A percentile compares a stretch with the other conserved stretches of the same genome.
Conservation (phyloP, 1,140 invertebrate genomes). For the Trichogramma pretiosum region DNA sequence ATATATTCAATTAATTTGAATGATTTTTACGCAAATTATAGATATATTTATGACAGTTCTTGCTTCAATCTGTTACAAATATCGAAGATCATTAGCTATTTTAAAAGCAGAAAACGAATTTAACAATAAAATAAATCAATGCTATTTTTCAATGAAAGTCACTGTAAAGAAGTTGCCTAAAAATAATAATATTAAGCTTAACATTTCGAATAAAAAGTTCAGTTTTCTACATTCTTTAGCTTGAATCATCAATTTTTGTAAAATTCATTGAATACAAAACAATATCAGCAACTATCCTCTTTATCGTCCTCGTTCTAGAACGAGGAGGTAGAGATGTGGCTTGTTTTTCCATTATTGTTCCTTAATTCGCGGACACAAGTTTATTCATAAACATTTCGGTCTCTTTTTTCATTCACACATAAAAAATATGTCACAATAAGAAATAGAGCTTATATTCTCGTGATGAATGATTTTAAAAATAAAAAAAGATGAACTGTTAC, state of each 20-base stretch:
- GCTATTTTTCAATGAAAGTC: background rate
- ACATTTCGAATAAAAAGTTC: background rate
- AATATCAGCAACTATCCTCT: conserved; percentile 28
- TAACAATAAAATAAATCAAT: background rate
- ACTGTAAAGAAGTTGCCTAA: background rate
- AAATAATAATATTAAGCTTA: background rate
- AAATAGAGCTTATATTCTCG: background rate
- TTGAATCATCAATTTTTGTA: conserved; percentile 17
- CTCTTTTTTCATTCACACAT: background rate
- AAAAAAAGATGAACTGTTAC: background rate
- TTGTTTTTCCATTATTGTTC: conserved; percentile 20
- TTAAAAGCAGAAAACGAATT: conserved; percentile 14
- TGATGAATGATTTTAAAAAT: background rate
- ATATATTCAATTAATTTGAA: conserved; percentile 4
- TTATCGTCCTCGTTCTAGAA: conserved; percentile 30
- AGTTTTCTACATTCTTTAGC: conserved; percentile 14
- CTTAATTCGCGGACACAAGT: conserved; percentile 19
- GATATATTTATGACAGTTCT: conserved; percentile 15
- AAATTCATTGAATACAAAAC: conserved; percentile 19
- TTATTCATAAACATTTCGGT: conserved; percentile 9
- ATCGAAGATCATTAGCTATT: conserved; percentile 10
- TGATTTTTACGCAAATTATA: conserved; percentile 7
- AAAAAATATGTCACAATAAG: background rate
- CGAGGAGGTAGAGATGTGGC: conserved; percentile 28
- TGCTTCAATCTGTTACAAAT: conserved; percentile 20